Percentiles rank a stretch among this genome's conserved stretches.
These are phyloP conservation scores for Heptranchias perlo DNA, from an alignment of 2,113 vertebrate species.

Conservation along the genomic window DNA sequence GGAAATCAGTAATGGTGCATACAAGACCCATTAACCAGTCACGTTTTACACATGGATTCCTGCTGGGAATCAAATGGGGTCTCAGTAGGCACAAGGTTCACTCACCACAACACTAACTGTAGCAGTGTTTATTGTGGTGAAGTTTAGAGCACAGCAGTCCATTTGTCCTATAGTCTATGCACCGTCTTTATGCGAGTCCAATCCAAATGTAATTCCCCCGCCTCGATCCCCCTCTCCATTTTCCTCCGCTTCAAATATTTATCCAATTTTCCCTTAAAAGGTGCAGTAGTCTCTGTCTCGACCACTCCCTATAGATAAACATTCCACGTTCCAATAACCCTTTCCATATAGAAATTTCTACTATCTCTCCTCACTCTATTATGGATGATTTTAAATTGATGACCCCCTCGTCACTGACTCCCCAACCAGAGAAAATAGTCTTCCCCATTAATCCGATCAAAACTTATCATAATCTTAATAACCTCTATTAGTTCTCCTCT, in stretches of 20 bases:
- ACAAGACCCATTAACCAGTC: neutral
- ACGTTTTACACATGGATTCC: neutral
- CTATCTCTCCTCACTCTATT: neutral
- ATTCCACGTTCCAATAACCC: neutral
- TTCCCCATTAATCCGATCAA: neutral
- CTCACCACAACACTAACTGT: constrained; percentile 2
- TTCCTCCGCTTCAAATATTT: neutral
- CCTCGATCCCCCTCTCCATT: neutral
- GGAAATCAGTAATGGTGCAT: neutral
- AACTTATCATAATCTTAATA: neutral
- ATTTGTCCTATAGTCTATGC: neutral
- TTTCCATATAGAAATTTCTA: neutral
- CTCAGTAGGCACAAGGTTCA: neutral
- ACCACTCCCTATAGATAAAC: too few species aligned
- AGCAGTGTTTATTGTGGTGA: neutral
- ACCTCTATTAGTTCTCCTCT: neutral
- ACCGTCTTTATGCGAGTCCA: neutral
- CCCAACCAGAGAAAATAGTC: neutral
- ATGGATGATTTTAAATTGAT: constrained; percentile 5
- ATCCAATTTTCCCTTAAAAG: neutral
- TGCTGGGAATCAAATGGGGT: neutral
- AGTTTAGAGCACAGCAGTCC: neutral
- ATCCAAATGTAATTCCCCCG: neutral
- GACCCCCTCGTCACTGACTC: neutral
- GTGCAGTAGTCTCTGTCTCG: neutral